Evolutionary conservation across 2,888 invertebrate species (phyloP).

Genomic region (Drosophila fungiperda): DNA sequence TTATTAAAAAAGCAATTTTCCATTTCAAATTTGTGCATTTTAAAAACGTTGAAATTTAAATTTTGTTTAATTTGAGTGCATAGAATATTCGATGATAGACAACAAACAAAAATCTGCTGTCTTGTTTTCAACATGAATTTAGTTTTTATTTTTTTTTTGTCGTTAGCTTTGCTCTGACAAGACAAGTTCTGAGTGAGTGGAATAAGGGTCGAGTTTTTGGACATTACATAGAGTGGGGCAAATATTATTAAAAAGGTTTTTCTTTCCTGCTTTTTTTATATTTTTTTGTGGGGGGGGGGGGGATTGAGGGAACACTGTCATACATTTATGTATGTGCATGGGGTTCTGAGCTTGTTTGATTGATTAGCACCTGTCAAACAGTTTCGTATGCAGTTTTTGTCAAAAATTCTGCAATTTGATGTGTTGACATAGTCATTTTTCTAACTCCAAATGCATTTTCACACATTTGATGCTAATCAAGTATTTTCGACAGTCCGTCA

Average conservation of each 20-base stretch:
- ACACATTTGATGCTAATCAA: conserved; percentile 63
- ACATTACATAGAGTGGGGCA: conserved; percentile 20
- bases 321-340: conserved; percentile 38
- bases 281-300: too few species aligned
- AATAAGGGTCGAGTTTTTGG: conserved; percentile 42
- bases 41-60: not conserved
- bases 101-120: not conserved
- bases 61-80: conserved; percentile 27
- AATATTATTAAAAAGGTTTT: conserved; percentile 78
- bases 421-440: conserved; percentile 67
- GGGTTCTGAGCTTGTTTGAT: conserved; percentile 49
- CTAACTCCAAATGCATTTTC: conserved; percentile 53
- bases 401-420: conserved; percentile 40
- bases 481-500: conserved; percentile 51
- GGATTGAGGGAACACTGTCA: conserved; percentile 46
- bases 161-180: conserved; percentile 56
- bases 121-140: conserved; percentile 43
- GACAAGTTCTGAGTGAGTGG: conserved; percentile 50
- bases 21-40: not conserved
- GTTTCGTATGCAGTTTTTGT: conserved; percentile 52
- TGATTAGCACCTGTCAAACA: conserved; percentile 71
- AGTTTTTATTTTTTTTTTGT: conserved; percentile 4
- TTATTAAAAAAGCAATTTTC: not conserved
- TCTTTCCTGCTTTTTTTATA: not conserved
- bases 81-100: not conserved